These are phyloP conservation scores for Drosophila neutralis DNA, from an alignment of 2,888 invertebrate species.

Conservation along the genomic window DNA sequence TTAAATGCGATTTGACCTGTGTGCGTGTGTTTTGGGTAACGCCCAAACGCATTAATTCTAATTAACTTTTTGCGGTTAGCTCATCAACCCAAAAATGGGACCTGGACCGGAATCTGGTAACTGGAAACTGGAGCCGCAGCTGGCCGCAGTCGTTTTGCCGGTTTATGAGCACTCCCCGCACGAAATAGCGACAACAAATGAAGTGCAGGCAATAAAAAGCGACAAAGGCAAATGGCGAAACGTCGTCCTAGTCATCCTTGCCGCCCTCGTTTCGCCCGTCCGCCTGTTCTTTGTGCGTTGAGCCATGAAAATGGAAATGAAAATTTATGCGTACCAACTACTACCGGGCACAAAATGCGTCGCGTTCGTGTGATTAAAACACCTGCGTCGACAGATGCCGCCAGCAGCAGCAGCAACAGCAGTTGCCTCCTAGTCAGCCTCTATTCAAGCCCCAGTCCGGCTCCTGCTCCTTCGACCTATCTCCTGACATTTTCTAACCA, in stretches of 20 bases:
- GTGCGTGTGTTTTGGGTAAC: conserved; percentile 14
- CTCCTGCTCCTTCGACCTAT: not conserved
- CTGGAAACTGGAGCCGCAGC: conserved; percentile 7
- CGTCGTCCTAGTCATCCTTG: conserved; percentile 33
- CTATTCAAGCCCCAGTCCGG: conserved; percentile 5
- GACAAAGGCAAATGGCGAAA: conserved; percentile 77
- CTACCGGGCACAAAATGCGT: conserved; percentile 51
- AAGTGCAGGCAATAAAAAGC: conserved; percentile 81
- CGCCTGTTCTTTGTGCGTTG: conserved; percentile 62
- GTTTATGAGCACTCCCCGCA: conserved; percentile 63
- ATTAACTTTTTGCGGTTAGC: conserved; percentile 78
- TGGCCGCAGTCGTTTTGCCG: conserved; percentile 23
- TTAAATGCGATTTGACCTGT: conserved; percentile 73
- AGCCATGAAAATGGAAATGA: conserved; percentile 80
- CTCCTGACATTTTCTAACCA: conserved; percentile 13
- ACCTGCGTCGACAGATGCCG: conserved; percentile 67
- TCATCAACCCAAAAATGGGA: conserved; percentile 56
- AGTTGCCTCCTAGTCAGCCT: conserved; percentile 13
- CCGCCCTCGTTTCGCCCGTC: not conserved
- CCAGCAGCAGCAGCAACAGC: conserved; percentile 27
- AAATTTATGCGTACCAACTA: conserved; percentile 72
- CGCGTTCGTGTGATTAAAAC: conserved; percentile 69
- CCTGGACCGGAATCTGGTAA: conserved; percentile 8
- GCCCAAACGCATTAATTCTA: conserved; percentile 76
- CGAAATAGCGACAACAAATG: conserved; percentile 74